Percentiles rank a stretch among this genome's conserved stretches.
Evolutionary conservation across 1,140 invertebrate genomes (phyloP).

Genomic region (Bacillus rossius): DNA sequence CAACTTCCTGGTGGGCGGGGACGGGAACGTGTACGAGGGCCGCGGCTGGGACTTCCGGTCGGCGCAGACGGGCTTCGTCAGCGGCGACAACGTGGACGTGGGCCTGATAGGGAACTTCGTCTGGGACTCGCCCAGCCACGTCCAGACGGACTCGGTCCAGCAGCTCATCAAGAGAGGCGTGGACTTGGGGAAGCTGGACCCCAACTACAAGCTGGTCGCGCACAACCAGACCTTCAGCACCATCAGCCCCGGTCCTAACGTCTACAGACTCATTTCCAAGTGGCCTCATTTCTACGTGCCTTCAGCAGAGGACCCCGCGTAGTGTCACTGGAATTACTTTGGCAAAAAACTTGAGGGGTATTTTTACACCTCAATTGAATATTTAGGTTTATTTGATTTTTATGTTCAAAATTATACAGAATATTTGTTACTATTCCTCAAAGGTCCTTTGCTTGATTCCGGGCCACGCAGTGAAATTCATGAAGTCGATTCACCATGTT

Average conservation of each 20-base stretch:
- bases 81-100: constrained; percentile 65
- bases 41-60: constrained; percentile 61
- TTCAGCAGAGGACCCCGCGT: not conserved
- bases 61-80: constrained; percentile 62
- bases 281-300: not conserved
- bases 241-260: not conserved
- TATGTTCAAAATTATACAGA: too few relatives aligned
- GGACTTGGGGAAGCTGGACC: not conserved
- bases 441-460: too few relatives aligned
- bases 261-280: not conserved
- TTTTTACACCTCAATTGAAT: too few relatives aligned
- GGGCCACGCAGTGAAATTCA: too few relatives aligned
- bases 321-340: too few relatives aligned
- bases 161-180: not conserved
- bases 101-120: constrained; percentile 55
- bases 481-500: too few relatives aligned
- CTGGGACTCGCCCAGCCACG: not conserved
- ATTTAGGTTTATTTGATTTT: too few relatives aligned
- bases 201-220: not conserved
- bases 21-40: constrained; percentile 51
- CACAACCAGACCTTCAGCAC: not conserved
- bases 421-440: too few relatives aligned
- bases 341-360: too few relatives aligned
- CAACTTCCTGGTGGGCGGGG: constrained; percentile 43
- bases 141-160: not conserved